These are phyloP conservation scores for Zaprionus obscuricornis DNA, from an alignment of 2,888 invertebrate species.

Conservation along the genomic window DNA sequence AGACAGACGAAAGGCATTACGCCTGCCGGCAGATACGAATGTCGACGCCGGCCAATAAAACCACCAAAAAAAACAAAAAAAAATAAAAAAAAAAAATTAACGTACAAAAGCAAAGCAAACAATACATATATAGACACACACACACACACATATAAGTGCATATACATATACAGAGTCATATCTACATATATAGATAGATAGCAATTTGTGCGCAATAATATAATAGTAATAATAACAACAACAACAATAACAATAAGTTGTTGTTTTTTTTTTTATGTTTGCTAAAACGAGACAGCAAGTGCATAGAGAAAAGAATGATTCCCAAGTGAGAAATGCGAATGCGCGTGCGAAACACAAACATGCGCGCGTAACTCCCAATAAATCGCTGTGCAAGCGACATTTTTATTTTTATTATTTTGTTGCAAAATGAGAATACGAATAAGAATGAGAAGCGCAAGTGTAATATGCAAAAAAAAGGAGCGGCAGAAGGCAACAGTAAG, in stretches of 20 bases:
- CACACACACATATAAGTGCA: neutral
- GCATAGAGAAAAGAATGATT: constrained; percentile 32
- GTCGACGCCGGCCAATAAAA: constrained; percentile 59
- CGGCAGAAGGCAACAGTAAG: neutral
- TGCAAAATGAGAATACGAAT: constrained; percentile 27
- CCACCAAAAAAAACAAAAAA: constrained; percentile 50
- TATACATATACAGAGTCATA: neutral
- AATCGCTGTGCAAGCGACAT: constrained; percentile 37
- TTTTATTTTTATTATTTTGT: constrained; percentile 23
- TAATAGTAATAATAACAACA: constrained; percentile 23
- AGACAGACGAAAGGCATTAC: too few relatives aligned
- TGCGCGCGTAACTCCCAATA: constrained; percentile 57
- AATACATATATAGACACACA: neutral
- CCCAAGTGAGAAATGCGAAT: constrained; percentile 39
- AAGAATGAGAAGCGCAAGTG: constrained; percentile 19
- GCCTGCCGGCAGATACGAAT: constrained; percentile 52
- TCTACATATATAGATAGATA: constrained; percentile 23
- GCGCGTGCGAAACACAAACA: constrained; percentile 65
- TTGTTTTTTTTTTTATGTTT: too few relatives aligned
- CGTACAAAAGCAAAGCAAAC: constrained; percentile 45
- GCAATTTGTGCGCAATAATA: constrained; percentile 40
- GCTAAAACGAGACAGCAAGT: constrained; percentile 35
- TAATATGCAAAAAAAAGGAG: constrained; percentile 4
- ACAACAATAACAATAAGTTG: constrained; percentile 3
- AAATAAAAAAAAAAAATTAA: too few relatives aligned